phyloP scores from a whole-genome alignment of 2,797 vertebrate genomes.

The Hydrolagus colliei region DNA sequence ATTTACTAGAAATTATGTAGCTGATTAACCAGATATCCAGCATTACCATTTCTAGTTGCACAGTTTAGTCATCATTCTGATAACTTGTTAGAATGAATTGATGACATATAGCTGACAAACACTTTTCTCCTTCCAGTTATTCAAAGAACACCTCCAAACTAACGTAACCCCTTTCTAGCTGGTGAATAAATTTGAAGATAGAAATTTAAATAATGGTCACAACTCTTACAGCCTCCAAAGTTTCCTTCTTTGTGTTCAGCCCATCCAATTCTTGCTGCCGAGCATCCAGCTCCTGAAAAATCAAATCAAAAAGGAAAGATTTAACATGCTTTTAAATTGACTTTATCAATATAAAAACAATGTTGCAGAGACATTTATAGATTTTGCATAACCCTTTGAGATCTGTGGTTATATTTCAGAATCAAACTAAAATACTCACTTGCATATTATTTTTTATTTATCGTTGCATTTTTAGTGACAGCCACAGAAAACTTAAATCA shows the following conservation, averaged over 20 bases:
- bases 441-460: not conserved
- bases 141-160: not conserved
- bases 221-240: conserved; percentile 69
- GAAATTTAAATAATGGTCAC: not conserved
- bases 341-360: not conserved
- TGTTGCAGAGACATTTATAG: not conserved
- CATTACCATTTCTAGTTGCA: not conserved
- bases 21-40: not conserved
- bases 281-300: conserved; percentile 64
- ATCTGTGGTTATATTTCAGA: not conserved
- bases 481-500: not conserved
- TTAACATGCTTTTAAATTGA: not conserved
- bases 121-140: not conserved
- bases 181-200: not conserved
- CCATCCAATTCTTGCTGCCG: conserved; percentile 81
- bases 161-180: not conserved
- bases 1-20: not conserved
- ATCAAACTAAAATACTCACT: not conserved
- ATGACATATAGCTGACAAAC: too few relatives aligned
- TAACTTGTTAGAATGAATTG: not conserved
- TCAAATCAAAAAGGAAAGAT: conserved; percentile 32
- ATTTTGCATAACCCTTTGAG: not conserved
- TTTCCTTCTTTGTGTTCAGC: conserved; percentile 70
- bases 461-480: not conserved
- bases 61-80: not conserved